These are phyloP conservation scores for Turritopsis dohrnii DNA, from an alignment of 30 jellyfish, hydroid and myxozoan genomes.

Conservation along the genomic window DNA sequence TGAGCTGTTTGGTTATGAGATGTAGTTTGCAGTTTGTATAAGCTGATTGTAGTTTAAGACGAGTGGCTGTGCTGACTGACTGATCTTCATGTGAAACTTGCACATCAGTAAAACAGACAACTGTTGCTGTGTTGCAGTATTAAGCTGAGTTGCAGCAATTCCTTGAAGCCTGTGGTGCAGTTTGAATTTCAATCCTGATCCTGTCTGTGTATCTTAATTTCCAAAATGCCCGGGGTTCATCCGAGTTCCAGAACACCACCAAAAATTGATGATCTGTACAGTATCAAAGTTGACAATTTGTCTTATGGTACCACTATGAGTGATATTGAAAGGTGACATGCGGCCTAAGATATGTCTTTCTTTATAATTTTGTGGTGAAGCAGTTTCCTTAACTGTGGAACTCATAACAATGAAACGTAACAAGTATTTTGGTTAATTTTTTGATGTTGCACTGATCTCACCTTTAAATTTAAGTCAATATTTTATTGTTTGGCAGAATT, in stretches of 20 bases:
- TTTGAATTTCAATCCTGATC: not conserved
- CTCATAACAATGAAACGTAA: not conserved
- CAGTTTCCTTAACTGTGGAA: not conserved
- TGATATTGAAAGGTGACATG: constrained; percentile 29
- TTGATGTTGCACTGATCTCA: not conserved
- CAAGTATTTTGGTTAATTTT: too few relatives aligned
- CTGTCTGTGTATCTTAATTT: not conserved
- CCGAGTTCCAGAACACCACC: constrained; percentile 30
- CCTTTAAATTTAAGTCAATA: not conserved
- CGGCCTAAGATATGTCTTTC: not conserved
- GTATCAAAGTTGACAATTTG: constrained; percentile 32
- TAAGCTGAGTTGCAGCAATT: too few relatives aligned
- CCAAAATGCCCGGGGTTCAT: constrained; percentile 19
- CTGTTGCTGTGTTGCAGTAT: constrained; percentile 4
- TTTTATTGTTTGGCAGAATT: not conserved
- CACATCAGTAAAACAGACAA: not conserved
- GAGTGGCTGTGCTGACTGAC: not conserved
- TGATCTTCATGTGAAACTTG: not conserved
- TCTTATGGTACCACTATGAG: constrained; percentile 27
- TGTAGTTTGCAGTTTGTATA: not conserved
- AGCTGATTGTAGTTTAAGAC: constrained; percentile 1
- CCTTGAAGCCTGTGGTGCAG: too few relatives aligned
- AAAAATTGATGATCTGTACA: constrained; percentile 22
- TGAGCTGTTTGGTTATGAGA: not conserved
- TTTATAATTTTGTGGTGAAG: not conserved